Evolutionary conservation across 2,797 vertebrate genomes (phyloP).

Genomic region (Aselliscus stoliczkanus): DNA sequence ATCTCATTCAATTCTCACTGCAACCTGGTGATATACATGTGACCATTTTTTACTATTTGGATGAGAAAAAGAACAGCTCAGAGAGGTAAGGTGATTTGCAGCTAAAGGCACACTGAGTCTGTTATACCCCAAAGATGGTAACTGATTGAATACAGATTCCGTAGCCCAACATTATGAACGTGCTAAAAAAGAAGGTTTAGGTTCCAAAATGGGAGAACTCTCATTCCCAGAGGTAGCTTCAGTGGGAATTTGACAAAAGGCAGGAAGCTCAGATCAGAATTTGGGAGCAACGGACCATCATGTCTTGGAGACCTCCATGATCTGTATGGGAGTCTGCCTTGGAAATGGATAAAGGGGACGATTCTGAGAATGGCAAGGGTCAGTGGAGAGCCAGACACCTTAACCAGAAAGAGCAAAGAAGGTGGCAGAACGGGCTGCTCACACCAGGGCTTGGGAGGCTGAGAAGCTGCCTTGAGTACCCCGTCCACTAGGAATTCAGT

Average conservation of each 20-base stretch:
- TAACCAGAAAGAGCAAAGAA: neutral
- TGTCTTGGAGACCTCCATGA: neutral
- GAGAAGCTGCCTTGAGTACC: neutral
- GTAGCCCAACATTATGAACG: neutral
- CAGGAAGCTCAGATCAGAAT: neutral
- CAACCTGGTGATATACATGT: neutral
- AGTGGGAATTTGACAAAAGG: neutral
- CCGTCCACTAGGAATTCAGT: neutral
- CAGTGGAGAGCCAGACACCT: neutral
- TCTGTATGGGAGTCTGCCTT: neutral
- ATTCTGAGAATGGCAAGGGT: neutral
- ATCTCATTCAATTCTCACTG: neutral
- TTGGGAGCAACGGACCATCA: neutral
- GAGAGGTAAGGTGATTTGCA: neutral
- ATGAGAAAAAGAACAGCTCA: neutral
- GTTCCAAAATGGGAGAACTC: neutral
- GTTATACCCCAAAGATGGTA: neutral
- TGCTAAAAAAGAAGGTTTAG: neutral
- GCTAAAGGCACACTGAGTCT: neutral
- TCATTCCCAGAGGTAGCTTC: neutral
- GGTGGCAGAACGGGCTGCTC: neutral
- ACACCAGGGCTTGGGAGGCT: no score
- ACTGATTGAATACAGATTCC: rapidly evolving
- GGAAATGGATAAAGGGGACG: neutral
- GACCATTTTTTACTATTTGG: neutral